Conservation (phyloP, 2,888 invertebrate genomes). For the Pediacus dermestoides region DNA sequence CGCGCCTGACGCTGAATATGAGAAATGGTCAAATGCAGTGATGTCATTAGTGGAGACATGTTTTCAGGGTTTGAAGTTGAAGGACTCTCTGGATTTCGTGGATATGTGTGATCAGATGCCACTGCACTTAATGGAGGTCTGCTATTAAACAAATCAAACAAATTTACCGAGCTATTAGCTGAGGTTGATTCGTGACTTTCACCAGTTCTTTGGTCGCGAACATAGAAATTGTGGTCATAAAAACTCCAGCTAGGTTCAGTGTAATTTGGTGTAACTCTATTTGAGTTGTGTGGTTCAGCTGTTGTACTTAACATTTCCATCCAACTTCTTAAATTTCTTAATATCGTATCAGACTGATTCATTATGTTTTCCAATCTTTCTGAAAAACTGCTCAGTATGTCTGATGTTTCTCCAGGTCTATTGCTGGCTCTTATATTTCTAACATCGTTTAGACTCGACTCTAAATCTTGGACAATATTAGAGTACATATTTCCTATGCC, state of each 20-base stretch:
- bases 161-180: constrained; percentile 12
- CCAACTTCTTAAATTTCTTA: constrained; percentile 43
- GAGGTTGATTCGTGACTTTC: constrained; percentile 9
- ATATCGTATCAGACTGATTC: constrained; percentile 45
- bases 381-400: constrained; percentile 46
- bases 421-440: constrained; percentile 39
- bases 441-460: constrained; percentile 44
- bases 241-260: constrained; percentile 26
- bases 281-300: constrained; percentile 11
- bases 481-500: constrained; percentile 45
- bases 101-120: constrained; percentile 46
- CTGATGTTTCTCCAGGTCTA: constrained; percentile 42
- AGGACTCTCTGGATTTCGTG: constrained; percentile 31
- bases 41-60: constrained; percentile 44
- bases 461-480: constrained; percentile 46
- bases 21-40: constrained; percentile 44
- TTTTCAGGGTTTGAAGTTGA: constrained; percentile 21
- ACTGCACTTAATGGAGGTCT: constrained; percentile 26
- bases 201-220: constrained; percentile 34
- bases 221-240: constrained; percentile 39
- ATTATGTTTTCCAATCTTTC: constrained; percentile 45
- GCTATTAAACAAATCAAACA: constrained; percentile 12
- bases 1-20: constrained; percentile 47
- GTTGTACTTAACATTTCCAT: constrained; percentile 37
- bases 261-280: background rate